phyloP scores from a whole-genome alignment of 2,113 vertebrate species.

The Rutilus rutilus region DNA sequence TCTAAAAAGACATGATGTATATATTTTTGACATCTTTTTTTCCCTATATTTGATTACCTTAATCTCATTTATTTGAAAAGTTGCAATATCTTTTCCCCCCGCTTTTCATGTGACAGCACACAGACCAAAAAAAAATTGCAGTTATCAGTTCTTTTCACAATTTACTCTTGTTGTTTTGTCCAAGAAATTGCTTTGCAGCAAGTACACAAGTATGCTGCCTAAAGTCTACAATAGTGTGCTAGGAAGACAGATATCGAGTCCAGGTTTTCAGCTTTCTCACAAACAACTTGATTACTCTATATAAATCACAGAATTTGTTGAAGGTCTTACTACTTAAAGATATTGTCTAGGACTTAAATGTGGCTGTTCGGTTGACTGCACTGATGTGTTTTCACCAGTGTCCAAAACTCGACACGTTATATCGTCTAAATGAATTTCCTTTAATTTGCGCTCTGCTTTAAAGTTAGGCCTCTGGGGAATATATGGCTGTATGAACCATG shows the following conservation, averaged over 20 bases:
- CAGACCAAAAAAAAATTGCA: neutral
- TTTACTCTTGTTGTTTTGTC: constrained; percentile 12
- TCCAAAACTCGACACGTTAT: neutral
- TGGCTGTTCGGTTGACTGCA: neutral
- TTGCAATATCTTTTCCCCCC: neutral
- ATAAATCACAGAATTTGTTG: constrained; percentile 16
- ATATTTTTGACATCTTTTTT: neutral
- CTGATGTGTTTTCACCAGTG: neutral
- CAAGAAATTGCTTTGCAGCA: constrained; percentile 12
- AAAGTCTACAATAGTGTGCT: neutral
- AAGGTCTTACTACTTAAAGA: neutral
- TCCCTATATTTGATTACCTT: neutral
- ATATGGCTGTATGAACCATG: constrained; percentile 19
- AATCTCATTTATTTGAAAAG: neutral
- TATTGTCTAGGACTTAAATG: neutral
- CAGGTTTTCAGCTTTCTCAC: neutral
- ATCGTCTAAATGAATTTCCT: neutral
- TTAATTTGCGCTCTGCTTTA: constrained; percentile 33
- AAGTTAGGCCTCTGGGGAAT: constrained; percentile 16
- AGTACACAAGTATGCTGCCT: constrained; percentile 7
- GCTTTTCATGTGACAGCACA: neutral
- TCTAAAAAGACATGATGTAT: neutral
- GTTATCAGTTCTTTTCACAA: neutral
- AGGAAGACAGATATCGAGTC: constrained; percentile 9
- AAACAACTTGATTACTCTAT: constrained; percentile 6